Evolutionary conservation across 2,797 vertebrate genomes (phyloP).

Genomic region (Morus bassanus): DNA sequence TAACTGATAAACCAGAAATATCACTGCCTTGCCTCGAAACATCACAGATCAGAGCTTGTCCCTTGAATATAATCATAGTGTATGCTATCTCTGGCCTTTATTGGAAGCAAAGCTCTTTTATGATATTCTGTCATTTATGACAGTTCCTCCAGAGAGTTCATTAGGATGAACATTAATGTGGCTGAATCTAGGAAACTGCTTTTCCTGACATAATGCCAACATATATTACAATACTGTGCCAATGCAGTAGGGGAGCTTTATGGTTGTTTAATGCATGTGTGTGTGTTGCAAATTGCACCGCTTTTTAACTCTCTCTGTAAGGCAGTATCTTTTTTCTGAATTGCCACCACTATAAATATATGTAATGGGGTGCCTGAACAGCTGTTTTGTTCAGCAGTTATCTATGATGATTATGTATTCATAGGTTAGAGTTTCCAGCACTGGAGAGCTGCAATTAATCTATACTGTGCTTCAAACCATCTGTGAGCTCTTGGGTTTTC

Average conservation of each 20-base stretch:
- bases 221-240: neutral
- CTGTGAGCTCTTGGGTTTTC: neutral
- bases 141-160: constrained; percentile 62
- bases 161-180: constrained; percentile 58
- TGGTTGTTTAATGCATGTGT: neutral
- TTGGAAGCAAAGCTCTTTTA: neutral
- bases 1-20: constrained; percentile 53
- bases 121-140: constrained; percentile 49
- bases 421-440: neutral
- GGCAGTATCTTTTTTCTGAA: neutral
- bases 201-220: constrained; percentile 35
- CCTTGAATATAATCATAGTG: constrained; percentile 4
- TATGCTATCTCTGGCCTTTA: constrained; percentile 19
- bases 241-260: neutral
- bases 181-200: constrained; percentile 38
- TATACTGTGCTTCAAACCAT: neutral
- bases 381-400: constrained; percentile 36
- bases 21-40: neutral
- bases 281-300: constrained; percentile 26
- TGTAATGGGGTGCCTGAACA: constrained; percentile 7
- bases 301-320: constrained; percentile 9
- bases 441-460: constrained; percentile 19
- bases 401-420: neutral
- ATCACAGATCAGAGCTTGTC: neutral
- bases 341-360: constrained; percentile 22